Conservation (phyloP, 2,113 vertebrate species). For the Eira barbara region DNA sequence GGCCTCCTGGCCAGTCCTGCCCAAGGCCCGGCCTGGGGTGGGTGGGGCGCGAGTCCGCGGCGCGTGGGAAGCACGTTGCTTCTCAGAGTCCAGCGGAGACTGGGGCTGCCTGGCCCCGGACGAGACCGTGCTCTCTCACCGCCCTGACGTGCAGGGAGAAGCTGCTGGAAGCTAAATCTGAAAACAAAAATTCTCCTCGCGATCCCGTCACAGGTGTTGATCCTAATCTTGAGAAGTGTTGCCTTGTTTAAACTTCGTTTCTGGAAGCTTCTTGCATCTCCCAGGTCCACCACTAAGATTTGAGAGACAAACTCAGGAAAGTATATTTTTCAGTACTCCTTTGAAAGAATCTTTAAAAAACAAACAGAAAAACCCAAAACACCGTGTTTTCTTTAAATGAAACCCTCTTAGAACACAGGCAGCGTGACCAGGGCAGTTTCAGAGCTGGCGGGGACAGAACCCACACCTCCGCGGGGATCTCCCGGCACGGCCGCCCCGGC, state of each 20-base stretch:
- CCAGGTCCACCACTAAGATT: slow-evolving; percentile 87
- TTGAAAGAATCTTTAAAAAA: slow-evolving; percentile 78
- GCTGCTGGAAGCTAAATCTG: slow-evolving; percentile 85
- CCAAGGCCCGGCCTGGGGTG: slow-evolving; percentile 61
- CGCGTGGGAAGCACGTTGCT: slow-evolving; percentile 19
- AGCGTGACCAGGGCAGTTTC: slow-evolving; percentile 77
- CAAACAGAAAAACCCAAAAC: slow-evolving; percentile 69
- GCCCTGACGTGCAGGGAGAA: slow-evolving; percentile 79
- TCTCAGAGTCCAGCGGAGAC: slow-evolving; percentile 2
- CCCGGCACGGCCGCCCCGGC: slow-evolving; percentile 59
- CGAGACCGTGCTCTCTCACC: slow-evolving; percentile 71
- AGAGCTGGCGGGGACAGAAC: slow-evolving; percentile 82
- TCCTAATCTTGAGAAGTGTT: slow-evolving; percentile 79
- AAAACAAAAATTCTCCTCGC: slow-evolving; percentile 80
- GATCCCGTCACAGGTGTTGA: slow-evolving; percentile 81
- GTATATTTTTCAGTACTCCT: slow-evolving; percentile 80
- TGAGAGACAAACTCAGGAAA: slow-evolving; percentile 85
- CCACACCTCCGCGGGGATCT: slow-evolving; percentile 82
- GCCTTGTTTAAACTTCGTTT: slow-evolving; percentile 41
- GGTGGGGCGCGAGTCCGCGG: not conserved
- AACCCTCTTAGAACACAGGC: slow-evolving; percentile 84
- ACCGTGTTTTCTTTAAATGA: slow-evolving; percentile 77
- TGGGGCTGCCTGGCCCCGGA: not conserved
- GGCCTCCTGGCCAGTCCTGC: slow-evolving; percentile 78
- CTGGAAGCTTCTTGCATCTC: slow-evolving; percentile 79